Evolutionary conservation across 2,113 vertebrate genomes (phyloP), one percentile per base, ranked within the genome.

Genomic region (Puntigrus tetrazona): DNA sequence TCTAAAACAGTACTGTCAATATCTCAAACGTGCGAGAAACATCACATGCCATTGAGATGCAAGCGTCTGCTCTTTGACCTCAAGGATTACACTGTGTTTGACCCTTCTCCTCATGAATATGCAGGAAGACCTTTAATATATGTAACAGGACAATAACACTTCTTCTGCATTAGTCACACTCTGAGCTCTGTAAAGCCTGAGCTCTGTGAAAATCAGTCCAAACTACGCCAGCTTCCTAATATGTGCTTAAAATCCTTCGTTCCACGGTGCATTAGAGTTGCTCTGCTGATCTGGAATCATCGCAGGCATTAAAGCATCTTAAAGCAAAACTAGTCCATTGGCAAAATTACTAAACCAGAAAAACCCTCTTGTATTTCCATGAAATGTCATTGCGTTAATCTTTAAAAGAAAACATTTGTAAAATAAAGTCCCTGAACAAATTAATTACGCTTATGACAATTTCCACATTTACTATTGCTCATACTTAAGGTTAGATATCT

Each of bases 221-320:
- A 81, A 29, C 55, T 31, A 63, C 27, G 2, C 27, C 7, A 25
- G 22, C 63, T 69, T 47, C 29, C 7, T 52, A 81, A 67, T 67
- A 67, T 25, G 10, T 67, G 61, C 63, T 81, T 81, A 69, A 69
- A 81, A 69, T 34, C 43, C 31, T 81, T 82, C 4, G 29, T 70
- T 82, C 29, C 13, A 11, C 31, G 7, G 25, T 0, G 31, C 65
- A 81, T 70, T 70, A 81, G 31, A 70, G 31, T 50, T 69, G 61
- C 78, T 69, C 78, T 81, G 43, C 14, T 70, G 80, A n/a, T 81
- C 78, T 81, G 11, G 29, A 82, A 70, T 81, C 61, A 69, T 70
- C 3, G 4, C 10, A 52, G 18, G 27, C 27, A 81, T 67, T 81
- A 69, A 81, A 69, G 63, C 80, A 82, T 55, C 80, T 70, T 52